A percentile compares a stretch with the other conserved stretches of the same genome.
Evolutionary conservation across 2,113 vertebrate genomes (phyloP).

Genomic region (Dromiciops gliroides): DNA sequence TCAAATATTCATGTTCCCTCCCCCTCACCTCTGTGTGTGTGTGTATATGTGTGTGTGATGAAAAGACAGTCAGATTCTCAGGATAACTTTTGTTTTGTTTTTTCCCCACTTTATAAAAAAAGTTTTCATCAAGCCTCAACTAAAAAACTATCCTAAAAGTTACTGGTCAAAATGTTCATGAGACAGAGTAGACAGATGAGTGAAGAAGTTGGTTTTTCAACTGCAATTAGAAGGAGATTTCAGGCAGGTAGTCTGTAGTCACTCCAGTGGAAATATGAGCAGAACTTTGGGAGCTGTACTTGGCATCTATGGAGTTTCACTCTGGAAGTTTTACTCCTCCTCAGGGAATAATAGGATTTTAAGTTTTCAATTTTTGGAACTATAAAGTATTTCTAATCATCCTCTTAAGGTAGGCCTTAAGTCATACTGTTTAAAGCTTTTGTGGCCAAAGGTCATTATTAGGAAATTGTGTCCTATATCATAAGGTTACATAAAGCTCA

Average conservation of each 20-base stretch:
- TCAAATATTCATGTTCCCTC: slow-evolving; percentile 78
- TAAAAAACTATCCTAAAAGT: slow-evolving; percentile 62
- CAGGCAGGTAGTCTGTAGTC: slow-evolving; percentile 24
- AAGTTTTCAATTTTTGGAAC: not conserved
- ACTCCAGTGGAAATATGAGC: slow-evolving; percentile 9
- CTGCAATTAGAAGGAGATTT: slow-evolving; percentile 41
- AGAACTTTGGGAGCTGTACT: slow-evolving; percentile 7
- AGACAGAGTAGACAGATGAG: slow-evolving; percentile 65
- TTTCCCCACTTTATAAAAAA: slow-evolving; percentile 30
- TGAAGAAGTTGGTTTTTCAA: slow-evolving; percentile 54
- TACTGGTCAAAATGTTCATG: slow-evolving; percentile 65
- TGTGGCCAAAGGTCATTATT: not conserved
- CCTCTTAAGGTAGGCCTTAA: not conserved
- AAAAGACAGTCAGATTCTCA: slow-evolving; percentile 65
- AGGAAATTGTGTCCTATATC: not conserved
- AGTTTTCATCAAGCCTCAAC: slow-evolving; percentile 65
- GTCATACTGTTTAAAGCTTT: not conserved
- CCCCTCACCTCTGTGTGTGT: not conserved
- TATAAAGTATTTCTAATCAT: not conserved
- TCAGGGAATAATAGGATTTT: not conserved
- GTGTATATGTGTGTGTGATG: slow-evolving; percentile 23
- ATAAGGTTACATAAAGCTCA: not conserved
- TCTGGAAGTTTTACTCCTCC: not conserved
- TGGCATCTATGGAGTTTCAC: not conserved
- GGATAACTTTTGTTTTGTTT: slow-evolving; percentile 63